These are phyloP conservation scores for Slavum lentiscoides DNA, from an alignment of 2,888 invertebrate genomes.

Conservation along the genomic window DNA sequence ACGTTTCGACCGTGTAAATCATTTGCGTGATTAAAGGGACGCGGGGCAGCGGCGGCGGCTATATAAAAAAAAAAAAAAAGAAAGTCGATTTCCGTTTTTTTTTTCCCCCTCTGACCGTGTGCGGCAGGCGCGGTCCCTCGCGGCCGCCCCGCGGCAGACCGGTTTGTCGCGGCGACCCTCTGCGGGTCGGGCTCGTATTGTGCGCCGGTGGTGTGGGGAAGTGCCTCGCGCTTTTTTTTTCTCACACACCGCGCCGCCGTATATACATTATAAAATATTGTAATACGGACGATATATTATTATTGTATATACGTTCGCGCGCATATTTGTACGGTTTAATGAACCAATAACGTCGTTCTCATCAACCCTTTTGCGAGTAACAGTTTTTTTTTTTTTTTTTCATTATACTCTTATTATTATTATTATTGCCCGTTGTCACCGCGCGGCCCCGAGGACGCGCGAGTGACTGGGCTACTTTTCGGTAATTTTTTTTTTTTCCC, in stretches of 20 bases:
- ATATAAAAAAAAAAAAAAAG: slow-evolving; percentile 13
- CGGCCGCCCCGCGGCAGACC: no score
- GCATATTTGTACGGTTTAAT: slow-evolving; percentile 14
- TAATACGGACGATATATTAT: not conserved
- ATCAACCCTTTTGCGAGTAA: slow-evolving; percentile 45
- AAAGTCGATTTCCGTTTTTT: not conserved
- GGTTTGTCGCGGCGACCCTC: no score
- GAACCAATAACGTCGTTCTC: slow-evolving; percentile 30
- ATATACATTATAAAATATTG: no score
- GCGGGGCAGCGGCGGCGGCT: slow-evolving; percentile 6
- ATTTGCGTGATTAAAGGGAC: slow-evolving; percentile 49
- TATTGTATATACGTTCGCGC: not conserved
- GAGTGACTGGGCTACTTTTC: slow-evolving; percentile 42
- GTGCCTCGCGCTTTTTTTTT: no score
- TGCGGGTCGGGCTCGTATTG: no score
- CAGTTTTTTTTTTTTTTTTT: slow-evolving; percentile 44
- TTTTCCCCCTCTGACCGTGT: no score
- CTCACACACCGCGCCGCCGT: no score
- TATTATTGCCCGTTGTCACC: slow-evolving; percentile 13
- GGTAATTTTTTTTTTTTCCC: slow-evolving; percentile 11
- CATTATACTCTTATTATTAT: slow-evolving; percentile 8
- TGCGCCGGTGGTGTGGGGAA: no score
- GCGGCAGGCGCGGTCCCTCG: no score
- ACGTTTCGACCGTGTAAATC: slow-evolving; percentile 12
- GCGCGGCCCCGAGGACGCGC: not conserved